Evolutionary conservation across 35 echinoderm and acorn worm genomes (phyloP), one percentile per base, ranked within the genome.

Genomic region (Nesometra sesokonis): DNA sequence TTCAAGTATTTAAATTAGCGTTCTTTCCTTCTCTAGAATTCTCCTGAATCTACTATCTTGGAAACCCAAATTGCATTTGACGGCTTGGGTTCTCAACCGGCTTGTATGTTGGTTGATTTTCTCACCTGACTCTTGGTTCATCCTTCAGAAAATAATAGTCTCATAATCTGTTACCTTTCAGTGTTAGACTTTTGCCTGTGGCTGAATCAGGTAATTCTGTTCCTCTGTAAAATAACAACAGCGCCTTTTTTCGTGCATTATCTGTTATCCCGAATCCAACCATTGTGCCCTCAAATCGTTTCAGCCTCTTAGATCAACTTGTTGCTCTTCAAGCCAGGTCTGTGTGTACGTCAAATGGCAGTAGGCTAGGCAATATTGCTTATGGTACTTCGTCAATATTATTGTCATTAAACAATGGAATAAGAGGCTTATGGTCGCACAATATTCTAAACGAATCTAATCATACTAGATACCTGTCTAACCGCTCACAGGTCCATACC

Each of bases 1-100:
- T 0, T 82, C 79, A 19, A 83, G 39, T 0, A 83, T n/a, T n/a
- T 91, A 29, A 13, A 15, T 32, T 11, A 87, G 79, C 19, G 77
- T 39, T 29, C 36, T 81, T 11, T 87, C 85, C n/a, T 82, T 77
- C 5, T 31, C 33, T 29, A 95, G 76, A 23, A 86, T 85, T 19
- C 93, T 37, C 39, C 86, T 79, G n/a, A 91, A 47, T n/a, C 40
- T 7, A 13, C 88, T 78, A 31, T 82, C 87, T 77, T 3, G 4
- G 77, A 89, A 95, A 5, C 84, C 78, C 21, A 91, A 95, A 29
- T 95, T 46, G 89, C 93, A 95, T 32, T 86, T 89, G 5, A 37
- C 39, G 0, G 90, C 88, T 31, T 79, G 78, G 86, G 40, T n/a
- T 27, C 93, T 30, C 21, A 89, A 52, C 47, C 90, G n/a, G 0